These are phyloP conservation scores for Upupa epops DNA, from an alignment of 2,113 vertebrate genomes.

Conservation along the genomic window DNA sequence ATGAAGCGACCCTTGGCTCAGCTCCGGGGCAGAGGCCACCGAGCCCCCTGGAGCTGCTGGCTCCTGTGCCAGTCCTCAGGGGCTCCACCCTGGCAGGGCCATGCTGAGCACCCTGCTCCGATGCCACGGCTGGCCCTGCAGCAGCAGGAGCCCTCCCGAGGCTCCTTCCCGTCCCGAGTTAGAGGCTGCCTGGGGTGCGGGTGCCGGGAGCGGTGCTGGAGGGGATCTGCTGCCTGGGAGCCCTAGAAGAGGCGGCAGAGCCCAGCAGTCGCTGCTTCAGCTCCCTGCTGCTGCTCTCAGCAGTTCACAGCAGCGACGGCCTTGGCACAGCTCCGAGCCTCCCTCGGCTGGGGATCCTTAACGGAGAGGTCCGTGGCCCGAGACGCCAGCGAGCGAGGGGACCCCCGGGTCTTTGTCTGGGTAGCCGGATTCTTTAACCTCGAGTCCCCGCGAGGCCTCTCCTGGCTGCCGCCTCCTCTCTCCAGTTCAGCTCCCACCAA, in stretches of 20 bases:
- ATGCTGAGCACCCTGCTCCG: background rate
- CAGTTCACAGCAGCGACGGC: background rate
- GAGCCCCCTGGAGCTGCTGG: too few relatives aligned
- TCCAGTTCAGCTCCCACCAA: background rate
- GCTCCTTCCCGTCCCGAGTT: background rate
- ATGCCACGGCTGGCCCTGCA: background rate
- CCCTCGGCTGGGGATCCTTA: background rate
- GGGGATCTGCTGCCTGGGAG: background rate
- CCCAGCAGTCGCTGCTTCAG: background rate
- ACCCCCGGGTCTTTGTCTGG: background rate
- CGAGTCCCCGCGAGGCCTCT: background rate
- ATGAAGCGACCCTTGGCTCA: too few relatives aligned
- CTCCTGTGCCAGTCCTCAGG: too few relatives aligned
- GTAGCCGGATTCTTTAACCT: background rate
- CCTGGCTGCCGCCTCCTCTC: background rate
- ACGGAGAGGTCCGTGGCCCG: background rate
- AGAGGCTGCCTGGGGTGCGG: too few relatives aligned
- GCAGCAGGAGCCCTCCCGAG: background rate
- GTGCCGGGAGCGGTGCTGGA: background rate
- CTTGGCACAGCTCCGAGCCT: background rate
- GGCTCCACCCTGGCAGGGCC: too few relatives aligned
- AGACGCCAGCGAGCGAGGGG: background rate
- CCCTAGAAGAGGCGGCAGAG: background rate
- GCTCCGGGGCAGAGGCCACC: too few relatives aligned
- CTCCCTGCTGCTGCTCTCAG: background rate